Evolutionary conservation across 37 sponge, comb jelly and placozoan genomes (phyloP), one percentile per base, ranked within the genome.

Genomic region (Haliclona indistincta): DNA sequence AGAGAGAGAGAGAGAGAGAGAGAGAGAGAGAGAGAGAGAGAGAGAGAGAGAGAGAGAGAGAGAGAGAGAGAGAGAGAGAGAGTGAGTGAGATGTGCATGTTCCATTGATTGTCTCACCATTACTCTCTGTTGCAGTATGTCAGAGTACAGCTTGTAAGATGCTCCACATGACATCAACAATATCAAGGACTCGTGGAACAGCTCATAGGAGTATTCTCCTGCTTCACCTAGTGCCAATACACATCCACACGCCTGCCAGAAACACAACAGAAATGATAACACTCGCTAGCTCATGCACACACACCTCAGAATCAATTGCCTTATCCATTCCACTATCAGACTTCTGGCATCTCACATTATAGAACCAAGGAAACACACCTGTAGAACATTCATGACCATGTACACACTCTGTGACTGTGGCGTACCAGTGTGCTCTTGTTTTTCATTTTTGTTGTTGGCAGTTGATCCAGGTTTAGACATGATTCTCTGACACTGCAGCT

Each of bases 341-440:
- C 61, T 74, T 74, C 43, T 56, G 61, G n/a, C 76, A 74, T 28
- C 84, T 44, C 47, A 89, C 68, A 51, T 80, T 79, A 47, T 76
- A 89, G 81, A 89, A 89, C 44, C 40, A 58, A 0, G 85, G 85
- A 51, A 23, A 44, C 10, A 69, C 30, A 3, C 29, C 80, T 54
- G 42, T 0, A 58, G 22, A 61, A 61, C 25, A 61, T 61, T 22
- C 30, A 6, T 35, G 10, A 17, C 13, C 67, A 65, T 35, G 67
- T 39, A 65, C 67, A 65, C 28, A 5, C 28, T 41, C 28, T 37
- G 42, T 41, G 3, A 2, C 45, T 39, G 13, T 38, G 15, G 22
- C 69, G 38, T 11, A 25, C 35, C 54, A 49, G 51, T 45, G 25
- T 40, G 10, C 4, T 38, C 15, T 15, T 47, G 10, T n/a, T 64